phyloP scores from a whole-genome alignment of 2,888 invertebrate species.

The Belgica antarctica region DNA sequence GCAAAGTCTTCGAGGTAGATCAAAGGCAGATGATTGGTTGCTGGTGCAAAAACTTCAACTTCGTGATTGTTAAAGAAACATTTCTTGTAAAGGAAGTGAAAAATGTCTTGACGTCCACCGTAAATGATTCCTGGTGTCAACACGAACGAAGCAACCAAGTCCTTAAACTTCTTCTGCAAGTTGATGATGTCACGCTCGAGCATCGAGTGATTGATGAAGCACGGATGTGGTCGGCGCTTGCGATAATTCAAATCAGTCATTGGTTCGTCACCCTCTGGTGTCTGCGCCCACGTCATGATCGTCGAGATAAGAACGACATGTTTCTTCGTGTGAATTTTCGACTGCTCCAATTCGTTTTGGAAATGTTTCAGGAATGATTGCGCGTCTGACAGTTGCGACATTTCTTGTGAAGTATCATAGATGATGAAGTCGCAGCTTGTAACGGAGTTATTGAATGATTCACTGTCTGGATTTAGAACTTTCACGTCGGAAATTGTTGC shows the following conservation, averaged over 20 bases:
- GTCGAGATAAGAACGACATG: neutral
- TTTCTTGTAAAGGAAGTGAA: neutral
- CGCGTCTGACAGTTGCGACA: neutral
- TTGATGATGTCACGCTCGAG: neutral
- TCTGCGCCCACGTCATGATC: neutral
- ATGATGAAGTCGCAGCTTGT: neutral
- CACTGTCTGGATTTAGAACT: too few species aligned
- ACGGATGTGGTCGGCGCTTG: neutral
- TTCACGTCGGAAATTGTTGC: too few species aligned
- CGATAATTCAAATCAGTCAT: neutral
- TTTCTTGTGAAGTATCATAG: neutral
- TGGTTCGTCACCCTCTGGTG: neutral
- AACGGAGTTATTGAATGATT: too few species aligned
- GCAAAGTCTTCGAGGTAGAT: neutral
- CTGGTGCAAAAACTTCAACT: neutral
- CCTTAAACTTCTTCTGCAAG: neutral
- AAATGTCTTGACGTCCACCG: neutral
- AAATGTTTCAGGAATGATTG: neutral
- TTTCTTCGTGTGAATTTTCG: neutral
- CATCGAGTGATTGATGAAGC: neutral
- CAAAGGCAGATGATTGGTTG: neutral
- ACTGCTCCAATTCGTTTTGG: neutral
- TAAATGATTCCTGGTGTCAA: neutral
- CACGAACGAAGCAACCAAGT: neutral
- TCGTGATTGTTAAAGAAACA: neutral